Conservation (phyloP, 2,888 invertebrate species). For the Antheraea yamamai region DNA sequence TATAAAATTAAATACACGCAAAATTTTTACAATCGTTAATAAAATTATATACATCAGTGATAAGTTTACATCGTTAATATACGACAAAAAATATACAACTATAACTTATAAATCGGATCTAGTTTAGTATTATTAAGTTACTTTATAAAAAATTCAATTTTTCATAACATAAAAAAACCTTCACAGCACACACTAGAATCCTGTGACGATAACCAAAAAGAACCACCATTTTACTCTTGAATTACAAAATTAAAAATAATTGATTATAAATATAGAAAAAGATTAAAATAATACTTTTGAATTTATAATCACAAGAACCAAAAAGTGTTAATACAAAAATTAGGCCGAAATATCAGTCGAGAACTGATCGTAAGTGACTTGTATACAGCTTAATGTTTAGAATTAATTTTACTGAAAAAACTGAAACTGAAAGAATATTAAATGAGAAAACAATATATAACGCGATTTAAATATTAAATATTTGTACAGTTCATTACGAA, state of each 20-base stretch:
- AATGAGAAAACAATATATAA: neutral
- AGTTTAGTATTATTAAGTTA: conserved; percentile 7
- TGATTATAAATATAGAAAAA: conserved; percentile 4
- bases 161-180: no score
- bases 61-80: conserved; percentile 29
- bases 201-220: no score
- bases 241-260: no score
- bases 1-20: conserved; percentile 67
- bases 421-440: no score
- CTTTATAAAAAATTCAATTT: neutral
- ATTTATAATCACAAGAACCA: neutral
- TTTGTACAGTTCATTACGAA: neutral
- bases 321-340: neutral
- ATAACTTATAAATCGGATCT: conserved; percentile 28
- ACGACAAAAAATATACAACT: conserved; percentile 27
- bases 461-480: neutral
- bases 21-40: conserved; percentile 65
- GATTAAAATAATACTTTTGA: neutral
- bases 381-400: no score
- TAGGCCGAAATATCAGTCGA: neutral
- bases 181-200: no score
- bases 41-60: conserved; percentile 35
- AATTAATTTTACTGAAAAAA: no score
- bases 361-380: neutral
- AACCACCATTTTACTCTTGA: no score